A percentile compares a stretch with the other conserved stretches of the same genome.
phyloP scores from a whole-genome alignment of 2,113 vertebrate genomes.

The Epinephelus cyanopodus region DNA sequence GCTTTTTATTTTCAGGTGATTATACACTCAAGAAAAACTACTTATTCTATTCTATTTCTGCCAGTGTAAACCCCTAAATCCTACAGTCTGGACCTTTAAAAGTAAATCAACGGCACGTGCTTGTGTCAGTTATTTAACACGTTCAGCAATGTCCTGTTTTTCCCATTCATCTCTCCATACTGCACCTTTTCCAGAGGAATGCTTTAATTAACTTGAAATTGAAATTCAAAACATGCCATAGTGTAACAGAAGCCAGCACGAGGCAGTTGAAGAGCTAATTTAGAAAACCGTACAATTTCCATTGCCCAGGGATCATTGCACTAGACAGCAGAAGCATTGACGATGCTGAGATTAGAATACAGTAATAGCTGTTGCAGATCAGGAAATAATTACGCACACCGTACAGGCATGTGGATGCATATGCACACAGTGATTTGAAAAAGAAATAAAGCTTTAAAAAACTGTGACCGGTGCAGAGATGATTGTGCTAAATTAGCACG shows the following conservation, averaged over 20 bases:
- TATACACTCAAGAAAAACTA: too few species aligned
- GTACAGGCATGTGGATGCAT: background rate
- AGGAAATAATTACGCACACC: background rate
- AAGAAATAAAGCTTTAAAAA: background rate
- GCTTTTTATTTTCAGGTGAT: too few species aligned
- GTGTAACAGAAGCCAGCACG: background rate
- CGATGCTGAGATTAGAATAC: background rate
- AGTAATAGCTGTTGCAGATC: background rate
- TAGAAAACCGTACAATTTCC: background rate
- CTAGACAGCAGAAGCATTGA: background rate
- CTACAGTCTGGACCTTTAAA: background rate
- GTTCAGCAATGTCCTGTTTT: constrained; percentile 5
- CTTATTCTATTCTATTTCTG: too few species aligned
- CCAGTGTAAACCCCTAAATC: too few species aligned
- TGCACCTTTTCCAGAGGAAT: background rate
- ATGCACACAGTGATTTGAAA: background rate
- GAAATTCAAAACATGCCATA: constrained; percentile 33
- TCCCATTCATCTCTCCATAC: background rate
- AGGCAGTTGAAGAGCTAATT: constrained; percentile 1
- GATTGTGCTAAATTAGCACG: constrained; percentile 2
- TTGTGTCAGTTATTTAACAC: background rate
- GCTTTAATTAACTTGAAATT: constrained; percentile 42
- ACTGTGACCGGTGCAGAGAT: background rate
- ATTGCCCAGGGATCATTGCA: background rate
- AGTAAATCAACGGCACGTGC: background rate